A percentile compares a stretch with the other conserved stretches of the same genome.
These are phyloP conservation scores for Anhinga rufa DNA, from an alignment of 2,113 vertebrate genomes.

Conservation along the genomic window DNA sequence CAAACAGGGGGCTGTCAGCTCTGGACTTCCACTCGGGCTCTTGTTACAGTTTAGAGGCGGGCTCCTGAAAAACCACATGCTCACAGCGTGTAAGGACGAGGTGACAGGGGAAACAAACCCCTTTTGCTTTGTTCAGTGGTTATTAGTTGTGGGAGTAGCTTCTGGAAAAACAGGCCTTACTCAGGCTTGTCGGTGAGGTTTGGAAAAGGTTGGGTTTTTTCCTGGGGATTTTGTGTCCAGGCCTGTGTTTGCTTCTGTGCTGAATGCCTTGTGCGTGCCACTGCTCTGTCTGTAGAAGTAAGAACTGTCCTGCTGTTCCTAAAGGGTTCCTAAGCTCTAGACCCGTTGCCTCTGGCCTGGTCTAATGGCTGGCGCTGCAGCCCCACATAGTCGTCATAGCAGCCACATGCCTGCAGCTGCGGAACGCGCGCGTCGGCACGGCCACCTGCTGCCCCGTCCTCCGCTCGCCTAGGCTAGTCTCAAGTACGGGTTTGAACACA, in stretches of 20 bases:
- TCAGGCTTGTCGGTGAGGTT: neutral
- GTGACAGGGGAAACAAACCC: neutral
- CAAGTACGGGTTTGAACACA: neutral
- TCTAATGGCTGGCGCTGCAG: fast-evolving
- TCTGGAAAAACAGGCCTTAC: neutral
- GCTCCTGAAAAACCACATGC: neutral
- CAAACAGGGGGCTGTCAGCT: neutral
- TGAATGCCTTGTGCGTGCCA: neutral
- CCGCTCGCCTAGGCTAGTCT: neutral
- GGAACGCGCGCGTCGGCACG: fast-evolving
- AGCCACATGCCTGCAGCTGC: neutral
- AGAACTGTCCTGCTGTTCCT: neutral
- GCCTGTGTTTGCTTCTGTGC: neutral
- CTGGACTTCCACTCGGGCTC: neutral
- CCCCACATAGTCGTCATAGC: too few species aligned
- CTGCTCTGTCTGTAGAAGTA: neutral
- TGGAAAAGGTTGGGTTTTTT: neutral
- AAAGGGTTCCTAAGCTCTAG: neutral
- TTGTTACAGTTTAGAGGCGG: neutral
- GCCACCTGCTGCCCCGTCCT: neutral
- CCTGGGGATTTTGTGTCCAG: neutral
- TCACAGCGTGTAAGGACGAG: neutral
- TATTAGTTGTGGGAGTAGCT: neutral
- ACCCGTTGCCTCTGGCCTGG: neutral
- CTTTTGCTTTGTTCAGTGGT: neutral